Evolutionary conservation across 2,113 vertebrate species (phyloP).

Genomic region (Alectura lathami): DNA sequence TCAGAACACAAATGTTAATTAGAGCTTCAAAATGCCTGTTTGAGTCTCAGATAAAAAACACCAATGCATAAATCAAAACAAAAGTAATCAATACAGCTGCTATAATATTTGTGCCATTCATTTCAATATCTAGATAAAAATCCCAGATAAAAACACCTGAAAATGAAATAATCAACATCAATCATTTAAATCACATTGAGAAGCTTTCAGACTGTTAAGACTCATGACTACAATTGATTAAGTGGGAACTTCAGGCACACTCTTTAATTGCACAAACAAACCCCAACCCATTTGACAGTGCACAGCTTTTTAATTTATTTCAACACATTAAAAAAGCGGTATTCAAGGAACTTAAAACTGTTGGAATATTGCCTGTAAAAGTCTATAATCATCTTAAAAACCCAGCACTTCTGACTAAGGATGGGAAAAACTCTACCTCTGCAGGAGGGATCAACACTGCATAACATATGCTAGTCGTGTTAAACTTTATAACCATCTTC

Average conservation of each 20-base stretch:
- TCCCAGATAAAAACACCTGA: constrained; percentile 44
- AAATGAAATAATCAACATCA: constrained; percentile 65
- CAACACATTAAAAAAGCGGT: constrained; percentile 36
- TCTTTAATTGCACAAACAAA: constrained; percentile 52
- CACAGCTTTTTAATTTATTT: constrained; percentile 55
- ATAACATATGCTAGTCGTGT: neutral
- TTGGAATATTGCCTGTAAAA: neutral
- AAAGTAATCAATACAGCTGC: constrained; percentile 67
- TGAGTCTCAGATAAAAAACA: constrained; percentile 29
- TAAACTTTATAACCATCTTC: constrained; percentile 10
- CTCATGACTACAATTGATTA: constrained; percentile 57
- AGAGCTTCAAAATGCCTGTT: constrained; percentile 58
- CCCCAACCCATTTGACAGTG: constrained; percentile 16
- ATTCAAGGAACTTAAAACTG: constrained; percentile 22
- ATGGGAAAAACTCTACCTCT: constrained; percentile 24
- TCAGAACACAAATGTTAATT: constrained; percentile 68
- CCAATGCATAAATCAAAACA: constrained; percentile 58
- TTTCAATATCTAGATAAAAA: constrained; percentile 48
- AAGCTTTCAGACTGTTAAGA: constrained; percentile 71
- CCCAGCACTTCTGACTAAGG: neutral
- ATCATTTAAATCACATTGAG: constrained; percentile 69
- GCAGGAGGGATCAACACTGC: neutral
- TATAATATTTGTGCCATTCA: constrained; percentile 49
- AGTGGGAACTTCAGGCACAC: constrained; percentile 46
- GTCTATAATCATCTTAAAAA: constrained; percentile 35